Base-by-base conservation (phyloP, 92 coral and sea anemone species). In the Montipora capitata region DNA sequence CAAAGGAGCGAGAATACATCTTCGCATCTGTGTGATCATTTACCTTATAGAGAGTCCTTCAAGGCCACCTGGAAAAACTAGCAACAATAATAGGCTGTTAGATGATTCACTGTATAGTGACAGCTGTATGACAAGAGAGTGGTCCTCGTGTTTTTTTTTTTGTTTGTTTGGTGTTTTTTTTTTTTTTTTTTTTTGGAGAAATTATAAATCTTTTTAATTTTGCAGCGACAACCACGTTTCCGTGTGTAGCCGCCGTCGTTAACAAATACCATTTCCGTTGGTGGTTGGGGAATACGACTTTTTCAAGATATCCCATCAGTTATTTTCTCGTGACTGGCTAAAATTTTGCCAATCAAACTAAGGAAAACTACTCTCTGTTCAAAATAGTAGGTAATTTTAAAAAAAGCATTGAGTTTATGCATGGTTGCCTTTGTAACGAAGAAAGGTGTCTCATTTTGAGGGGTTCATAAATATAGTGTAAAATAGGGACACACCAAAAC, bases 371-470 rank as follows among this genome's bases (percentile, higher is more conserved):
- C 51, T 45, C 9, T 45, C 51, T 8, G 51, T 45, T 45, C 51
- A 45, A 45, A 45, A 45, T 45, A 4, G 6, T 45, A 4, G 51
- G 2, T 5, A 45, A 8, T 45, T 27, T 27, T 27, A 27, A 27
- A 27, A 27, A 27, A 27, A 27, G 35, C 35, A 27, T 27, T 27
- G 35, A 27, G 35, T 27, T 27, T 2, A 27, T 27, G 35, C 35
- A 27, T 27, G 35, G 35, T 27, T 27, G 35, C n/a, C 17, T 40
- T 58, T 71, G 87, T 72, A 83, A 72, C 87, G 18, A 14, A 3
- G 5, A 7, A 51, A 9, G 15, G 10, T 17, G 38, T 43, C 61
- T 17, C 43, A 65, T 38, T 39, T 12, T 14, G 44, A 5, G 41
- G 20, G 18, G 18, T 20, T 67, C 3, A 9, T 38, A 10, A 35